phyloP scores from a whole-genome alignment of 2,797 vertebrate species.

The Tragelaphus oryx region DNA sequence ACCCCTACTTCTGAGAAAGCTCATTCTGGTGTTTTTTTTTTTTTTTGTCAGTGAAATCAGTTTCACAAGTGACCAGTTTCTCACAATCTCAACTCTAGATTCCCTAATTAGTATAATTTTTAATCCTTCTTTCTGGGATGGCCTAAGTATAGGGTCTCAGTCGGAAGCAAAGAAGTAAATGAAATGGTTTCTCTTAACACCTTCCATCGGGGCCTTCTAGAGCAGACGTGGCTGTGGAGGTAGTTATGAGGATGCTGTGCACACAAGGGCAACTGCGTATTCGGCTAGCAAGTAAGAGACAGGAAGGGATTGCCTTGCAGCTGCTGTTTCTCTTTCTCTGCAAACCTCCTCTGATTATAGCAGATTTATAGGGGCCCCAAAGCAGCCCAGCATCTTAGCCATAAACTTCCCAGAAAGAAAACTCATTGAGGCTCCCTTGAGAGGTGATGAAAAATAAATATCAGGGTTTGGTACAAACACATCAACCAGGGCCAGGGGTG shows the following conservation, averaged over 20 bases:
- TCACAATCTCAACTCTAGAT: not conserved
- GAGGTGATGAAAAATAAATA: constrained; percentile 77
- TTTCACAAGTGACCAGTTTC: not conserved
- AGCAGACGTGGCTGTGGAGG: not conserved
- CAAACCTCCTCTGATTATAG: constrained; percentile 71
- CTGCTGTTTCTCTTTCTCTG: constrained; percentile 68
- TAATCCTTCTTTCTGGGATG: constrained; percentile 16
- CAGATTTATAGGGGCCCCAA: constrained; percentile 75
- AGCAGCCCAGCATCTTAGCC: constrained; percentile 72
- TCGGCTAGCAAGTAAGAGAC: constrained; percentile 42
- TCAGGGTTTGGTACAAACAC: constrained; percentile 74
- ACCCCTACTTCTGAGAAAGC: not conserved
- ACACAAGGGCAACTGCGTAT: constrained; percentile 16
- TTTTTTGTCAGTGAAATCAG: not conserved
- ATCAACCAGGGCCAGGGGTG: constrained; percentile 66
- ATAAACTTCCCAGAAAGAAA: constrained; percentile 78
- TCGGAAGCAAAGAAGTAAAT: not conserved
- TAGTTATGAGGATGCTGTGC: not conserved
- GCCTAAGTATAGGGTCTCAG: not conserved
- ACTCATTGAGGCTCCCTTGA: constrained; percentile 74
- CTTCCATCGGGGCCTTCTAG: not conserved
- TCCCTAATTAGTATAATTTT: constrained; percentile 4
- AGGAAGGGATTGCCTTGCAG: constrained; percentile 34
- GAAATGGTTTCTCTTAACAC: not conserved
- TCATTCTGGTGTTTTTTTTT: not conserved